Conservation (phyloP, 1,140 invertebrate genomes). For the Drosophila paulistorum region DNA sequence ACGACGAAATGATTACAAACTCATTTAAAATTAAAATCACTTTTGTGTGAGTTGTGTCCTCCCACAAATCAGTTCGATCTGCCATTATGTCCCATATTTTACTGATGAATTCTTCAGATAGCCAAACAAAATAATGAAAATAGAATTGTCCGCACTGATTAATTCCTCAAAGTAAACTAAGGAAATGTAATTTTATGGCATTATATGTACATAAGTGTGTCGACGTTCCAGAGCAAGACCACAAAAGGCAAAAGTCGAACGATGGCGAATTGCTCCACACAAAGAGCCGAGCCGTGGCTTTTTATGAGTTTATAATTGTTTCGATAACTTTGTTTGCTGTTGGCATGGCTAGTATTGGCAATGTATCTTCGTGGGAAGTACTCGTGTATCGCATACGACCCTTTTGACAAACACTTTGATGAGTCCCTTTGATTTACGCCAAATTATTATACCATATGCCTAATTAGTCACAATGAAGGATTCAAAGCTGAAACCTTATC, state of each 20-base stretch:
- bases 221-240: conserved; percentile 1
- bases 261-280: background rate
- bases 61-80: too few relatives aligned
- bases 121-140: background rate
- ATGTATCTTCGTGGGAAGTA: conserved; percentile 4
- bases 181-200: conserved; percentile 5
- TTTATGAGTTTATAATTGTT: conserved; percentile 61
- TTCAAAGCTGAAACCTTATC: conserved; percentile 20
- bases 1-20: too few relatives aligned
- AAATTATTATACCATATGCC: conserved; percentile 48
- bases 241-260: background rate
- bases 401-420: conserved; percentile 3
- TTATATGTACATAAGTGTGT: background rate
- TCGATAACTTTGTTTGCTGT: conserved; percentile 51
- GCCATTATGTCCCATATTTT: background rate
- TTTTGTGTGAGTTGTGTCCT: too few relatives aligned
- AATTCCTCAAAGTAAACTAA: conserved; percentile 21
- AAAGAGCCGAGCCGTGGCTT: conserved; percentile 28
- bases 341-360: conserved; percentile 22
- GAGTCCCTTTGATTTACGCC: conserved; percentile 23
- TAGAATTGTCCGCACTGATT: conserved; percentile 12
- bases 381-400: background rate
- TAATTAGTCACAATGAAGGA: conserved; percentile 41
- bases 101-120: background rate
- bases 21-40: too few relatives aligned